Percentiles rank a stretch among this genome's conserved stretches.
phyloP scores from a whole-genome alignment of 2,888 invertebrate species.

The Caenorhabditis sp. region DNA sequence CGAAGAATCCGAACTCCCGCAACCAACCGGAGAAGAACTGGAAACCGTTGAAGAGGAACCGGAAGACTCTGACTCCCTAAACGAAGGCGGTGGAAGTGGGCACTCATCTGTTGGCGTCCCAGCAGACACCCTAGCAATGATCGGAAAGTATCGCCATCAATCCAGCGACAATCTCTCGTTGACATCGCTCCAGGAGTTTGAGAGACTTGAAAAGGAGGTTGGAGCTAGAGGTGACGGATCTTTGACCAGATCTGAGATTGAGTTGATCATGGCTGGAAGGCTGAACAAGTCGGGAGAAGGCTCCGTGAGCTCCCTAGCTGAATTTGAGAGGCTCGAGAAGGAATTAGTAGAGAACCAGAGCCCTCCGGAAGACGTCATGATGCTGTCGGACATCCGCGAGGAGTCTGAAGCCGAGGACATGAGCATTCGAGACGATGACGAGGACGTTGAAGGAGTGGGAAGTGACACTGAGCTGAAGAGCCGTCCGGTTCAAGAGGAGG shows the following conservation, averaged over 20 bases:
- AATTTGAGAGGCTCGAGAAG: constrained; percentile 81
- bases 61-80: constrained; percentile 75
- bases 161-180: constrained; percentile 77
- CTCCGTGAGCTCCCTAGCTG: constrained; percentile 78
- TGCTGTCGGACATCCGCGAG: constrained; percentile 81
- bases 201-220: constrained; percentile 80
- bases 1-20: constrained; percentile 36
- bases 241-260: constrained; percentile 76
- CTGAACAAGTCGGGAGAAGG: constrained; percentile 71
- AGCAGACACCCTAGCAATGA: constrained; percentile 62
- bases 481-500: constrained; percentile 67
- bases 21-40: constrained; percentile 63
- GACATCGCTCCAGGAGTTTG: constrained; percentile 81
- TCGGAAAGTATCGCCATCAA: constrained; percentile 73
- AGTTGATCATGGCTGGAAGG: constrained; percentile 69
- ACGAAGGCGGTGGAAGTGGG: constrained; percentile 69
- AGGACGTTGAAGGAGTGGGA: constrained; percentile 73
- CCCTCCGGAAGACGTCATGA: constrained; percentile 80
- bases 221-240: constrained; percentile 73
- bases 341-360: constrained; percentile 74
- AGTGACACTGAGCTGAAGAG: constrained; percentile 66
- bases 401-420: constrained; percentile 83
- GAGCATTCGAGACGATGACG: constrained; percentile 81
- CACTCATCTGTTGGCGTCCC: constrained; percentile 71
- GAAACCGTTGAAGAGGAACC: constrained; percentile 79